These are phyloP conservation scores for Poecilobothrus nobilitatus DNA, from an alignment of 2,888 invertebrate genomes.

Conservation along the genomic window DNA sequence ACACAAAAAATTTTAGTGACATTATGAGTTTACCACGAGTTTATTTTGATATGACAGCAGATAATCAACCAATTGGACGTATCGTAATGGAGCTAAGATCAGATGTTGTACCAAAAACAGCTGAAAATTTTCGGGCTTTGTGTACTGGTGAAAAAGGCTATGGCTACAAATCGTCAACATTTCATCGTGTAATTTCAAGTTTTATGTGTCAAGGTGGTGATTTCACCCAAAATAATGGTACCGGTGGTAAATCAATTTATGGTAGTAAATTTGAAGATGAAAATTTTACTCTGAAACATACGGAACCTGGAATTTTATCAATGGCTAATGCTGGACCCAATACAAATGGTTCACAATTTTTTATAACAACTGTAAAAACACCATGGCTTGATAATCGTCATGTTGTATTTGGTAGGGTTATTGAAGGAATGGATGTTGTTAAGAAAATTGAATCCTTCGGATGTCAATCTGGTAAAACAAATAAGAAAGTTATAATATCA, in stretches of 20 bases:
- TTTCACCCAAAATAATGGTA: constrained; percentile 87
- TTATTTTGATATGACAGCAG: not conserved
- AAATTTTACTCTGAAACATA: constrained; percentile 88
- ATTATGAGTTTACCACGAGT: not conserved
- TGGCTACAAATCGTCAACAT: constrained; percentile 81
- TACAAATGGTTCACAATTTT: constrained; percentile 93
- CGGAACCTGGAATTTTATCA: constrained; percentile 78
- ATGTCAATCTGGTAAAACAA: constrained; percentile 68
- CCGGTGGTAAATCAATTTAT: constrained; percentile 90
- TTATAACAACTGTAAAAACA: constrained; percentile 83
- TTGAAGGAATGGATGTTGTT: constrained; percentile 82
- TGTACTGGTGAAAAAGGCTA: constrained; percentile 90
- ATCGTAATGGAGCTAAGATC: constrained; percentile 47
- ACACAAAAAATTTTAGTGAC: too few species aligned
- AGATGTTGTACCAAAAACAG: constrained; percentile 84
- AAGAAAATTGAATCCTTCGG: constrained; percentile 72
- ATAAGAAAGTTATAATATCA: constrained; percentile 63
- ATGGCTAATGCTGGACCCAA: constrained; percentile 94
- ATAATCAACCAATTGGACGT: not conserved
- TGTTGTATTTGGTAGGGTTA: constrained; percentile 82
- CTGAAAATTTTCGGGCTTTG: constrained; percentile 87
- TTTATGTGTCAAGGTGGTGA: constrained; percentile 95
- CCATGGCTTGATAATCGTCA: constrained; percentile 85
- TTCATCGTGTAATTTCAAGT: constrained; percentile 89
- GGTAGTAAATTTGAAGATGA: constrained; percentile 90